These are phyloP conservation scores for Bubo blakistoni DNA, from an alignment of 2,113 vertebrate genomes.

Conservation along the genomic window DNA sequence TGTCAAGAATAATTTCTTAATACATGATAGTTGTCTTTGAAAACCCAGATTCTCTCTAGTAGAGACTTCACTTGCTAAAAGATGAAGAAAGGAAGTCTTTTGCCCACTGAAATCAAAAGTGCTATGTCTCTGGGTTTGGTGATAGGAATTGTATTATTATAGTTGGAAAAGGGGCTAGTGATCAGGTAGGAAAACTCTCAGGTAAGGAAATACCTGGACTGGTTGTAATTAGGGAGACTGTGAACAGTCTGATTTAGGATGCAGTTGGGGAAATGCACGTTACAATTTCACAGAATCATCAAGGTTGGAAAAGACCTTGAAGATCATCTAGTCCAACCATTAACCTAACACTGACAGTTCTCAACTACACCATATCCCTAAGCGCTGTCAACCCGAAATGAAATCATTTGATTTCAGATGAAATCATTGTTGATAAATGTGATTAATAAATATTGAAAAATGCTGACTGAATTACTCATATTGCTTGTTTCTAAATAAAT, in stretches of 20 bases:
- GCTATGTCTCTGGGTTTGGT: background rate
- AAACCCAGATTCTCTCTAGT: background rate
- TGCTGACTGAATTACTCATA: background rate
- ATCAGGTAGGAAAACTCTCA: background rate
- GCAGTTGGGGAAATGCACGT: background rate
- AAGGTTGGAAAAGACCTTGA: no score
- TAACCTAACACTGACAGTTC: no score
- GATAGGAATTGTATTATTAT: background rate
- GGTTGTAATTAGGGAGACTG: background rate
- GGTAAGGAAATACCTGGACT: background rate
- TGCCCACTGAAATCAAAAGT: background rate
- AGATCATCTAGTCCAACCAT: no score
- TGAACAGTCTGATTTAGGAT: background rate
- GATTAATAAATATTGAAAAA: background rate
- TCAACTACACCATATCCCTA: no score
- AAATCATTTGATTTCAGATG: background rate
- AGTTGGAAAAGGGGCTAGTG: background rate
- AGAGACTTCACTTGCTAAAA: background rate
- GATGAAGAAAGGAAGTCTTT: background rate
- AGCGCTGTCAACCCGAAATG: background rate
- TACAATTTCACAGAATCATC: background rate
- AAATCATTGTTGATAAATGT: background rate
- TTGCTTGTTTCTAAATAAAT: background rate
- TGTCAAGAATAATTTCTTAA: background rate
- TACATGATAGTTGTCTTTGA: background rate